Conservation (phyloP, 37 sponge, comb jelly and placozoan genomes). For the Lycopodina hypogea region DNA sequence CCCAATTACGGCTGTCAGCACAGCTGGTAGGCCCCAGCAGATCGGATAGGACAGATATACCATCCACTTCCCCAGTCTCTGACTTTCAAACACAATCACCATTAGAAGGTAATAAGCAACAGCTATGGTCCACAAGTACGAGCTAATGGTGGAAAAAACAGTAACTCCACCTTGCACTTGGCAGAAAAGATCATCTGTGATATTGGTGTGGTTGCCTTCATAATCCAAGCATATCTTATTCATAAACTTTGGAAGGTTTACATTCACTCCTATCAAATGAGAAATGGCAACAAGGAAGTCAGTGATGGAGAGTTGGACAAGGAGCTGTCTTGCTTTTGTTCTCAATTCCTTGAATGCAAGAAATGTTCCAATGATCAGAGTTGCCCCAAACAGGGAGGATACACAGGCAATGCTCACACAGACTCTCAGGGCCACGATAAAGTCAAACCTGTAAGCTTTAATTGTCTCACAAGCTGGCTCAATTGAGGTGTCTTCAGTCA, state of each 20-base stretch:
- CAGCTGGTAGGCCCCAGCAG: conserved; percentile 52
- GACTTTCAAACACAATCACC: conserved; percentile 35
- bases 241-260: conserved; percentile 10
- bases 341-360: conserved; percentile 51
- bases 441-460: neutral
- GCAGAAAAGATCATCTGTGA: conserved; percentile 7
- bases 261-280: conserved; percentile 39
- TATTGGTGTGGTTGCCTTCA: neutral
- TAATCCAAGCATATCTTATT: neutral
- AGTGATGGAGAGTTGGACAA: conserved; percentile 67
- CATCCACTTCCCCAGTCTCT: conserved; percentile 22
- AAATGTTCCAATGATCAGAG: conserved; percentile 61
- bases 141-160: conserved; percentile 24
- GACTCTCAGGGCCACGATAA: neutral
- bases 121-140: conserved; percentile 59
- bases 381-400: conserved; percentile 55
- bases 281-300: conserved; percentile 59
- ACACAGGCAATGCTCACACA: conserved; percentile 28
- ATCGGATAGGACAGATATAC: conserved; percentile 19
- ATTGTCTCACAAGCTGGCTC: conserved; percentile 3
- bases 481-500: too few relatives aligned
- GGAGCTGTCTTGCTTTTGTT: conserved; percentile 42
- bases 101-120: conserved; percentile 63
- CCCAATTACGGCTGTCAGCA: conserved; percentile 19
- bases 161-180: conserved; percentile 42